Base-by-base conservation (phyloP, 1,140 invertebrate genomes). In the Macrostomum lignano region DNA sequence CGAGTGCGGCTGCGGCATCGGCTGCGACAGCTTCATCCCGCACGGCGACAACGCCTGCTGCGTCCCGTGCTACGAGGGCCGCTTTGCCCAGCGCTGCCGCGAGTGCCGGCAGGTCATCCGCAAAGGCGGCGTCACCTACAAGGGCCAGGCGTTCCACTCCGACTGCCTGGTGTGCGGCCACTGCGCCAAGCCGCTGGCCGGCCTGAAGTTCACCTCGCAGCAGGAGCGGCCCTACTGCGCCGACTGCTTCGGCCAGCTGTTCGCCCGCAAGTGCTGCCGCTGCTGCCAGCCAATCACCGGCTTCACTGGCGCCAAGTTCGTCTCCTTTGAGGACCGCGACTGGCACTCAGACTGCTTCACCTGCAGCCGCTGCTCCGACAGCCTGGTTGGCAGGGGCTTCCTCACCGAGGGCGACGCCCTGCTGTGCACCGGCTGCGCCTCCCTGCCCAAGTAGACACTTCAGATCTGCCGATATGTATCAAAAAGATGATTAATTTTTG, bases 301-400 rank as follows among this genome's bases (percentile, higher is more conserved):
- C n/a, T n/a, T n/a, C n/a, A n/a, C n/a, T 44, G 88, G 88, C 46
- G 94, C 86, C 24, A 77, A 86, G 45, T 96, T 94, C 67, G 93
- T 96, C 58, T 91, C 81, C 25, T 96, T 96, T 63, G 84, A 94
- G 57, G 84, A 93, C 61, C 72, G 86, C 40, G 84, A 96, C 60
- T 98, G 91, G 91, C 88, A 98, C 64, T 93, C 93, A 59, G 81
- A 93, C 58, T 98, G 91, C 64, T 96, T 94, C 67, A 74, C 79
- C 53, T 96, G 88, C 62, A 76, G 78, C 45, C 71, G 71, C 41
- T 98, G 91, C 67, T 73, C 77, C 49, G 46, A 72, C 26, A 82
- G 78, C 25, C 67, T 98, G 44, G 86, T 96, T 15, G 86, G 86
- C 37, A 75, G 79, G 49, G 91, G 91, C 38, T 98, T 98, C 65